Evolutionary conservation across 2,113 vertebrate genomes (phyloP).

Genomic region (Dasyprocta punctata): DNA sequence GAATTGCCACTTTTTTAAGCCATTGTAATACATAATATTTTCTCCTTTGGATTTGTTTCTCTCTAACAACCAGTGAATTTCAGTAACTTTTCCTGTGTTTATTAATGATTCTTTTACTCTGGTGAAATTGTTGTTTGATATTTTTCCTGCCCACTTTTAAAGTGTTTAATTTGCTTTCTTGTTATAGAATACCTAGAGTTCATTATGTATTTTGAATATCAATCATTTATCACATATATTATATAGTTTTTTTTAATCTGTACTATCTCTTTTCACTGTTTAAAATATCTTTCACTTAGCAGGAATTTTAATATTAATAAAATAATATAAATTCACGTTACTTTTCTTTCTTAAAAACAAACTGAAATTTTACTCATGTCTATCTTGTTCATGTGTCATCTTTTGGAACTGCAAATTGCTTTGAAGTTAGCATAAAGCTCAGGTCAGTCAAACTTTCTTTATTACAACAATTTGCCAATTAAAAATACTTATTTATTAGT

Average conservation of each 20-base stretch:
- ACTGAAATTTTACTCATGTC: not conserved
- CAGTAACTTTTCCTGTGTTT: not conserved
- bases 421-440: not conserved
- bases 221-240: not conserved
- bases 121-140: not conserved
- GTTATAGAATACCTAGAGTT: not conserved
- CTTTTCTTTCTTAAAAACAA: not conserved
- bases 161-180: not conserved
- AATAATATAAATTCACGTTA: not conserved
- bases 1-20: not conserved
- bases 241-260: not conserved
- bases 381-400: accelerated
- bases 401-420: not conserved
- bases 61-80: not conserved
- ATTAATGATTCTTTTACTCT: not conserved
- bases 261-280: not conserved
- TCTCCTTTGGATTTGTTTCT: not conserved
- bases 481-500: not conserved
- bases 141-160: not conserved
- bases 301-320: not conserved
- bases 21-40: not conserved
- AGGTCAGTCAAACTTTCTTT: not conserved
- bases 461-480: not conserved
- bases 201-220: not conserved
- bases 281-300: not conserved